Evolutionary conservation across 2,113 vertebrate genomes (phyloP).

Genomic region (Dissostichus mawsoni): DNA sequence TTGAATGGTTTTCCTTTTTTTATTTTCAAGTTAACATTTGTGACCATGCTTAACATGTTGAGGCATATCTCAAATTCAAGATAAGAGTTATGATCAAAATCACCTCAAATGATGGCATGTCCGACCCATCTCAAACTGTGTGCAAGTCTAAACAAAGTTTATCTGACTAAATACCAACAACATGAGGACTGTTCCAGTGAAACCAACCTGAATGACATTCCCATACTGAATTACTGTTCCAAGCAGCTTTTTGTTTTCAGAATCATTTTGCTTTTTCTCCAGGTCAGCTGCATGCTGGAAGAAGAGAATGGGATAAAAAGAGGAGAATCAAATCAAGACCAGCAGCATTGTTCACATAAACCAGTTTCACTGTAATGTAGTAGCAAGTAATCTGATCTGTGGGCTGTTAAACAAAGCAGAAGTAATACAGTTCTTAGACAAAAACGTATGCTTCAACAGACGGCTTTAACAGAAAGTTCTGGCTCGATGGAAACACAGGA

Average conservation of each 20-base stretch:
- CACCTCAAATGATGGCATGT: neutral
- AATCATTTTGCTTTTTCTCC: conserved; percentile 99
- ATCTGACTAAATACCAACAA: neutral
- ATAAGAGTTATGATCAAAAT: neutral
- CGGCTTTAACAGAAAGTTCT: conserved; percentile 25
- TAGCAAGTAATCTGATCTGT: neutral
- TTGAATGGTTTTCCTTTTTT: neutral
- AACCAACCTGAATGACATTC: conserved; percentile 94
- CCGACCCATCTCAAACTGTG: neutral
- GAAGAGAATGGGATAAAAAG: conserved; percentile 31
- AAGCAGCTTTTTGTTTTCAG: conserved; percentile 95
- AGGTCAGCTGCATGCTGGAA: conserved; percentile 94
- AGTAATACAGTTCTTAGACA: conserved; percentile 11
- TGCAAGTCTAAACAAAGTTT: neutral
- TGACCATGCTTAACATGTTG: neutral
- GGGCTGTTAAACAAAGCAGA: neutral
- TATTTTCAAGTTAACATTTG: no score
- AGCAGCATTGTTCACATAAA: neutral
- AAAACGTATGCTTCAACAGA: neutral
- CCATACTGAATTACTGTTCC: conserved; percentile 97
- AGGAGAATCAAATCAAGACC: neutral
- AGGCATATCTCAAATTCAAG: neutral
- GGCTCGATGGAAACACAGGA: conserved; percentile 49
- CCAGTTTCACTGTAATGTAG: neutral
- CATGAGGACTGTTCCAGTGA: neutral